These are phyloP conservation scores for Macrobrachium nipponense DNA, from an alignment of 1,140 invertebrate species.

Conservation along the genomic window DNA sequence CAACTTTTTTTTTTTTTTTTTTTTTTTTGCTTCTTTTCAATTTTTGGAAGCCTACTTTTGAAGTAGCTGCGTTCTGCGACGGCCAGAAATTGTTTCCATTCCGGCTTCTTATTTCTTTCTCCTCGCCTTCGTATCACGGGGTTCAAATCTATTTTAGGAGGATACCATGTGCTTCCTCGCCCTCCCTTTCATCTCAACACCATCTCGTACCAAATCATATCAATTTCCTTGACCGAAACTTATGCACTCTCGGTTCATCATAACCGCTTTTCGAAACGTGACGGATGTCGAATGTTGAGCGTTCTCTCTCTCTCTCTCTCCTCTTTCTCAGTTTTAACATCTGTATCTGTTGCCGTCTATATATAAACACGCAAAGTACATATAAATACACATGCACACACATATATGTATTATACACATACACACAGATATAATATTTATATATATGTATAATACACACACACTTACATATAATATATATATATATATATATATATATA, in stretches of 20 bases:
- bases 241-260: background rate
- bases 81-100: background rate
- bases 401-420: background rate
- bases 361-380: too few species aligned
- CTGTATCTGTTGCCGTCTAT: background rate
- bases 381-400: too few species aligned
- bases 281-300: background rate
- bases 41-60: too few species aligned
- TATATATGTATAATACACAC: too few species aligned
- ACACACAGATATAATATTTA: background rate
- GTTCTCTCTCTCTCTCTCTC: background rate
- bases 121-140: background rate
- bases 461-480: too few species aligned
- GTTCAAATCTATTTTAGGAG: background rate
- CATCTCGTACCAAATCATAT: background rate
- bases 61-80: too few species aligned
- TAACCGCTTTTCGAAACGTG: background rate
- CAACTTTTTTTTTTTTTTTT: too few species aligned
- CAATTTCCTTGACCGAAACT: background rate
- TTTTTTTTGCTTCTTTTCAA: too few species aligned
- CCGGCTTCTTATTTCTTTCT: background rate
- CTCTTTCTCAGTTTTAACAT: background rate
- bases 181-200: background rate
- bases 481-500: too few species aligned
- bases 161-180: background rate